Conservation (phyloP, 2,113 vertebrate genomes). For the Mustelus asterias region DNA sequence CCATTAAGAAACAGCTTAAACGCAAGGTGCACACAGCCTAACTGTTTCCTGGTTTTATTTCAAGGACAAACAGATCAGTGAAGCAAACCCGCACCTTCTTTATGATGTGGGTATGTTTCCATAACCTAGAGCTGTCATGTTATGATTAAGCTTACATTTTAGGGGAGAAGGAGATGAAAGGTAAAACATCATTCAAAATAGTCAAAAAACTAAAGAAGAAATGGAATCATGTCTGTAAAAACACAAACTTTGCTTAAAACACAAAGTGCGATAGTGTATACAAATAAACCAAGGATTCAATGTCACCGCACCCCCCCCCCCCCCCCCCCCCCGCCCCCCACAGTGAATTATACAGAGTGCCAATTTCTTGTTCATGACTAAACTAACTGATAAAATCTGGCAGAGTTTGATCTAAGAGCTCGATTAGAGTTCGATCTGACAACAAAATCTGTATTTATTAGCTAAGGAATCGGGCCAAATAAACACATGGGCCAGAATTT, state of each 20-base stretch:
- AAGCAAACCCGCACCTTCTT: constrained; percentile 1
- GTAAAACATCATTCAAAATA: background rate
- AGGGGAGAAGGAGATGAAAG: background rate
- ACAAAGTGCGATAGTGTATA: background rate
- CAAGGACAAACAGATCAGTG: constrained; percentile 20
- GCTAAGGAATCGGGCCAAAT: background rate
- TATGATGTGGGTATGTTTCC: background rate
- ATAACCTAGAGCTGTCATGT: background rate
- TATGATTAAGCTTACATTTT: background rate
- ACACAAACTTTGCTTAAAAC: background rate
- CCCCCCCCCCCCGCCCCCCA: background rate
- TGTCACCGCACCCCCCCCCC: too few species aligned
- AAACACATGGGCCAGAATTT: background rate
- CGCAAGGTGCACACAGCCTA: background rate
- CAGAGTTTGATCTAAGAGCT: background rate
- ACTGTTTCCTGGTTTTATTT: background rate
- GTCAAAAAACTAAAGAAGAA: background rate
- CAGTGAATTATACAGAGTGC: background rate
- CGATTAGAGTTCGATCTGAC: background rate
- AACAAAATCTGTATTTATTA: background rate
- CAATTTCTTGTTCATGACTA: background rate
- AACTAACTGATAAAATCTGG: background rate
- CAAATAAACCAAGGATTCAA: background rate
- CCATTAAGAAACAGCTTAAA: constrained; percentile 15
- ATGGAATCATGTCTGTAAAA: background rate